phyloP scores from a whole-genome alignment of 1,140 invertebrate genomes.

The Nylanderia fulva region DNA sequence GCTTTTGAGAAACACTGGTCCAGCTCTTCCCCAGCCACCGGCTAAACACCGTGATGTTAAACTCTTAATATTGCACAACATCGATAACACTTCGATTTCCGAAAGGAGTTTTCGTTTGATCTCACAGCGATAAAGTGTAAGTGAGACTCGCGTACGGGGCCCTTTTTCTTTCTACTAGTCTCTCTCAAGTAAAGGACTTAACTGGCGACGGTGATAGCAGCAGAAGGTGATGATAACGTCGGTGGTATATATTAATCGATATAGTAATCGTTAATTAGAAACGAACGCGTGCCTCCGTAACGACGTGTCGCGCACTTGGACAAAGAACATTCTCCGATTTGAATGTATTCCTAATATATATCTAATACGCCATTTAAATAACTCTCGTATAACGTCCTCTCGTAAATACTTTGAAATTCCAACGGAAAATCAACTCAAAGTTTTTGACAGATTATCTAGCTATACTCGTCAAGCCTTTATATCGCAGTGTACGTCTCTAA shows the following conservation, averaged over 20 bases:
- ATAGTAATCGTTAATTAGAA: slow-evolving; percentile 18
- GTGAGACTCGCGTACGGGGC: slow-evolving; percentile 40
- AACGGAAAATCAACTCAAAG: slow-evolving; percentile 34
- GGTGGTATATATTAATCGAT: slow-evolving; percentile 27
- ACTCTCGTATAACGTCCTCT: background rate
- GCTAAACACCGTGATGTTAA: slow-evolving; percentile 71
- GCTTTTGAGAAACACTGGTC: slow-evolving; percentile 81
- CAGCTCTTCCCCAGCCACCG: slow-evolving; percentile 55
- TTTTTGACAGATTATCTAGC: slow-evolving; percentile 19
- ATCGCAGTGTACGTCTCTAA: background rate
- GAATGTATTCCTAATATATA: background rate
- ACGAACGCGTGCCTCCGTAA: slow-evolving; percentile 13
- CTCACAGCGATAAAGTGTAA: slow-evolving; percentile 54
- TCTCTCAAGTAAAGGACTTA: slow-evolving; percentile 41
- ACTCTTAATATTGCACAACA: slow-evolving; percentile 77
- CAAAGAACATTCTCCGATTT: slow-evolving; percentile 33
- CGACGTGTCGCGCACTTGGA: slow-evolving; percentile 24
- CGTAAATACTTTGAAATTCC: background rate
- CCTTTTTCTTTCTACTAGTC: background rate
- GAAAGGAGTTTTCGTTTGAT: slow-evolving; percentile 50
- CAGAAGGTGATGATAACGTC: slow-evolving; percentile 33
- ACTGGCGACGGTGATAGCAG: slow-evolving; percentile 63
- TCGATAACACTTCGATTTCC: slow-evolving; percentile 72
- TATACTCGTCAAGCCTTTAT: slow-evolving; percentile 15
- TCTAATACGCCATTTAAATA: slow-evolving; percentile 8